Percentiles rank a stretch among this genome's conserved stretches.
Conservation (phyloP, 2,113 vertebrate genomes). For the Heterotilapia buettikoferi region DNA sequence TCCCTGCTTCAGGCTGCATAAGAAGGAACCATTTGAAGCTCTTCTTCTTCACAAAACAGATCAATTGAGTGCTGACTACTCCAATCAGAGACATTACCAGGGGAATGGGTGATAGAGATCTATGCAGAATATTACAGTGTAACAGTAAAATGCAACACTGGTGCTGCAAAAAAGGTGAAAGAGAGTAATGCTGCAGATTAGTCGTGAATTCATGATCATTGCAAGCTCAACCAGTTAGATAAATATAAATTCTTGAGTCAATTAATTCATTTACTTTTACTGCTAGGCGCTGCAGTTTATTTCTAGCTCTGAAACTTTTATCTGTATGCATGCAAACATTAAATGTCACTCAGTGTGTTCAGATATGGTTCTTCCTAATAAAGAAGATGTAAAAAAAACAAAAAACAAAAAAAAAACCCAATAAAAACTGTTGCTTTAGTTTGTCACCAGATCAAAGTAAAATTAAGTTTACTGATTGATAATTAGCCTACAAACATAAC, state of each 20-base stretch:
- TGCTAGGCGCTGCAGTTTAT: background rate
- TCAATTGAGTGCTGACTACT: background rate
- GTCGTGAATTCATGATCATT: background rate
- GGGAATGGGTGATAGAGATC: background rate
- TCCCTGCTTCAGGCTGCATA: background rate
- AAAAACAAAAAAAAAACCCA: accelerated
- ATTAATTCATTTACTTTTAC: background rate
- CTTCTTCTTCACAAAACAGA: background rate
- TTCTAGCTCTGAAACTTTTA: background rate
- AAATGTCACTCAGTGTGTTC: background rate
- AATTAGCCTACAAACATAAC: background rate
- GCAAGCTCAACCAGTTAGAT: background rate
- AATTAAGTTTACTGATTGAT: background rate
- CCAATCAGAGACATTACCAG: background rate
- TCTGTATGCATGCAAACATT: background rate
- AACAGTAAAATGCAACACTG: background rate
- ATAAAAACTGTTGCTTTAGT: background rate
- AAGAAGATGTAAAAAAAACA: background rate
- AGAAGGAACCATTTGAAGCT: background rate
- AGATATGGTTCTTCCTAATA: background rate
- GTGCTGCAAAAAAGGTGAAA: background rate
- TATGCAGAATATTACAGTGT: background rate
- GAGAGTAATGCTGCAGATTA: background rate
- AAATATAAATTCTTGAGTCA: background rate
- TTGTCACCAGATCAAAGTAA: background rate